Percentiles rank a stretch among this genome's conserved stretches.
Conservation (phyloP, 2,797 vertebrate species). For the Alauda arvensis region DNA sequence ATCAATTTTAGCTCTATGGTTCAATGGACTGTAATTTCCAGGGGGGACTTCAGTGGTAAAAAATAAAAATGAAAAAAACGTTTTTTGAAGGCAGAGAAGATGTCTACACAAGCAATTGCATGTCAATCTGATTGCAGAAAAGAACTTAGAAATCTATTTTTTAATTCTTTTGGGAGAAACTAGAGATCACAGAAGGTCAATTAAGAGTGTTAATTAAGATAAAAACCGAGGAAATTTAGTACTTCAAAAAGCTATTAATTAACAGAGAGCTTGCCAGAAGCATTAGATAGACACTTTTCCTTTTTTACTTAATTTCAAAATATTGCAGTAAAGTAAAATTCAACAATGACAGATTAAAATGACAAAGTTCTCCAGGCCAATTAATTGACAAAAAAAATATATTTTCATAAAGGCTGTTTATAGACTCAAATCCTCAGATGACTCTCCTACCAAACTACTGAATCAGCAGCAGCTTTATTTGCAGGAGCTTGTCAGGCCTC, state of each 20-base stretch:
- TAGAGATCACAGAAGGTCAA: constrained; percentile 34
- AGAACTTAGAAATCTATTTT: neutral
- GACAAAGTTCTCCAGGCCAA: constrained; percentile 8
- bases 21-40: constrained; percentile 20
- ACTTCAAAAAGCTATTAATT: constrained; percentile 26
- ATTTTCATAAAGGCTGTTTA: constrained; percentile 4
- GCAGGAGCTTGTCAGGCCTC: neutral
- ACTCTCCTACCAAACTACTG: neutral
- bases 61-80: neutral
- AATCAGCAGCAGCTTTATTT: constrained; percentile 12
- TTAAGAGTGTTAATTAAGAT: constrained; percentile 44
- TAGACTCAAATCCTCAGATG: constrained; percentile 10
- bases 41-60: neutral
- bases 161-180: constrained; percentile 25
- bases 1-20: constrained; percentile 9
- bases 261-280: constrained; percentile 11
- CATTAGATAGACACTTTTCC: neutral
- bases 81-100: neutral
- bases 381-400: constrained; percentile 18
- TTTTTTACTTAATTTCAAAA: constrained; percentile 26
- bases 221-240: neutral
- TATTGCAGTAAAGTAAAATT: constrained; percentile 18
- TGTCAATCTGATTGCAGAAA: neutral
- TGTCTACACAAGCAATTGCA: neutral
- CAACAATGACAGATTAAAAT: constrained; percentile 23